phyloP scores from a whole-genome alignment of 2,797 vertebrate species.

The Garrulus glandarius region DNA sequence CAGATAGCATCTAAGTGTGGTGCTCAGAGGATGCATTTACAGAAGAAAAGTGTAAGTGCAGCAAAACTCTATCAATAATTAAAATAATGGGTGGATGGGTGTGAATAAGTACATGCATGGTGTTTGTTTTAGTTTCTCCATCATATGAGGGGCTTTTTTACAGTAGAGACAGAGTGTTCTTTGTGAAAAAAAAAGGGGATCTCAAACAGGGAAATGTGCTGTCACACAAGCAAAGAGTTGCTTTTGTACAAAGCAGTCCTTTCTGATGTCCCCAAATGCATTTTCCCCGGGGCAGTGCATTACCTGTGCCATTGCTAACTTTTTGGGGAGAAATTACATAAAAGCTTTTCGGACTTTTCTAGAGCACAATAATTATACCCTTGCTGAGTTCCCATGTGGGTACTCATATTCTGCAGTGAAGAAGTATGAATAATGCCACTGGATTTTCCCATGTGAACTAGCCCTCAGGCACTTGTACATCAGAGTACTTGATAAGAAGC shows the following conservation, averaged over 20 bases:
- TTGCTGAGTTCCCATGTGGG: not conserved
- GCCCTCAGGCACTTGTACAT: constrained; percentile 14
- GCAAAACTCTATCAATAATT: not conserved
- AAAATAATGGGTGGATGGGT: not conserved
- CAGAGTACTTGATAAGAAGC: constrained; percentile 23
- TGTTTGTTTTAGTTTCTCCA: not conserved
- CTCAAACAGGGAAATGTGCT: not conserved
- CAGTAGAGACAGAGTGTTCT: not conserved
- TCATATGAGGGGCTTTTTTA: accelerated
- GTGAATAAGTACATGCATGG: not conserved
- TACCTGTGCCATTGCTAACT: not conserved
- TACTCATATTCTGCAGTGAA: not conserved
- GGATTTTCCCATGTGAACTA: constrained; percentile 38
- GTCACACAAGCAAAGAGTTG: not conserved
- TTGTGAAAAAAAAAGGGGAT: not conserved
- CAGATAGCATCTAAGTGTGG: not conserved
- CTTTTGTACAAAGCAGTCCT: not conserved
- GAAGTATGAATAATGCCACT: constrained; percentile 27
- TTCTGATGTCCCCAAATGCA: not conserved
- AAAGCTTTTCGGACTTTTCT: not conserved
- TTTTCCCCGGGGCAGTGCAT: not conserved
- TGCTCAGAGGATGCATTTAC: not conserved
- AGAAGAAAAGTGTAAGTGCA: not conserved
- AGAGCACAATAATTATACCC: not conserved
- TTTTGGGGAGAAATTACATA: not conserved